Evolutionary conservation across 1,140 invertebrate genomes (phyloP), one percentile per base, ranked within the genome.

Genomic region (Goniozus legneri): DNA sequence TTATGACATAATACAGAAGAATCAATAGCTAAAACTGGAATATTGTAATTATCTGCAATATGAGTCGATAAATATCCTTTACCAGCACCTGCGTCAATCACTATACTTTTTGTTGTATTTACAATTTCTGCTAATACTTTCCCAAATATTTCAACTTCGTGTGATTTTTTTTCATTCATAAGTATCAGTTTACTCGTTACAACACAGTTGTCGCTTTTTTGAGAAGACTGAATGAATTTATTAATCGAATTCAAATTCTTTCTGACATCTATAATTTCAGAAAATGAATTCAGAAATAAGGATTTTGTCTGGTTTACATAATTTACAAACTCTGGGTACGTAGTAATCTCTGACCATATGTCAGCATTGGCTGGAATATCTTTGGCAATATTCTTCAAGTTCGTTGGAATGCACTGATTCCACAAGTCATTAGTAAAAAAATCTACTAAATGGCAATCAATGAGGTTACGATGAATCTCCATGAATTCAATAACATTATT

Each of bases 11-110:
- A 63, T 36, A 73, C 57, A 18, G 81, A 84, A 14, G 85, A 84
- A 75, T 95, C 91, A 1, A 95, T 79, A 3, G 89, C 89, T 3
- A 94, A 73, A 19, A 91, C 86, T 16, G 83, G 82, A 38, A 90
- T 70, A 6, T 80, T 67, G 72, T 88, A 83, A 44, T 84, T 77
- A 3, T 91, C 77, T 1, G 85, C 80, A 34, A 95, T 69, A 41
- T 86, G 79, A 0, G 84, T 84, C 21, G 87, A 87, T 0, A 94
- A 71, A 72, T 93, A 91, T 1, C 90, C 91, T 69, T 89, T 89
- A 1, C 91, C 91, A 71, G 91, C 91, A 0, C 91, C 91, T 22
- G 89, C 82, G 71, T 95, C 91, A 32, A 94, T 80, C 50, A 91
- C 78, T 20, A 73, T 46, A 31, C 42, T 54, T 33, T 22, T 19